A percentile compares a stretch with the other conserved stretches of the same genome.
phyloP scores from a whole-genome alignment of 2,113 vertebrate genomes.

The Pelvicachromis taeniatus region DNA sequence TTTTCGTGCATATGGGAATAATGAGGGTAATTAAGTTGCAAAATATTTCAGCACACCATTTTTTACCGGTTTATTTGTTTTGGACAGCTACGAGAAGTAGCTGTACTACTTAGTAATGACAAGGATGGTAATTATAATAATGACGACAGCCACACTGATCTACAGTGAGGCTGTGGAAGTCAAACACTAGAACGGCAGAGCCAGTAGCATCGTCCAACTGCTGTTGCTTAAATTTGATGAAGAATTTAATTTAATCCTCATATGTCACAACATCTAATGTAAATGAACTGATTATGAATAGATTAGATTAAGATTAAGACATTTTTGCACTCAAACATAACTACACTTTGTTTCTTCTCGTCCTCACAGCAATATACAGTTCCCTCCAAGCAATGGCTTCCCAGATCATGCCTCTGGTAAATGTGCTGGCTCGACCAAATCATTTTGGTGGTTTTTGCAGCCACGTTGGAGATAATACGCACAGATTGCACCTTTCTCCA shows the following conservation, averaged over 20 bases:
- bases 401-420: not conserved
- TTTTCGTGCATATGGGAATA: conserved; percentile 9
- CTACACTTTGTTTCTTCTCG: not conserved
- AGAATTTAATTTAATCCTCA: not conserved
- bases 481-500: not conserved
- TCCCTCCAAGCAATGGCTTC: not conserved
- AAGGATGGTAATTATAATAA: not conserved
- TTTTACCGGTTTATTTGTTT: conserved; percentile 8
- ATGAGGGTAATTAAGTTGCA: conserved; percentile 19
- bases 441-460: not conserved
- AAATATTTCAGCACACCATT: conserved; percentile 1
- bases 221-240: not conserved
- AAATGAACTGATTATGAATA: not conserved
- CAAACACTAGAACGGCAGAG: not conserved
- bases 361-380: not conserved
- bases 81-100: not conserved
- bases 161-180: not conserved
- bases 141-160: not conserved
- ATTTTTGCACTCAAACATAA: not conserved
- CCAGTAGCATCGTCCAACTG: not conserved
- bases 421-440: not conserved
- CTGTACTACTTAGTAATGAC: not conserved
- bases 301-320: not conserved
- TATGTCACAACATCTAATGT: not conserved
- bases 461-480: not conserved